These are phyloP conservation scores for Heliconius melpomene DNA, from an alignment of 1,140 invertebrate species.

Conservation along the genomic window DNA sequence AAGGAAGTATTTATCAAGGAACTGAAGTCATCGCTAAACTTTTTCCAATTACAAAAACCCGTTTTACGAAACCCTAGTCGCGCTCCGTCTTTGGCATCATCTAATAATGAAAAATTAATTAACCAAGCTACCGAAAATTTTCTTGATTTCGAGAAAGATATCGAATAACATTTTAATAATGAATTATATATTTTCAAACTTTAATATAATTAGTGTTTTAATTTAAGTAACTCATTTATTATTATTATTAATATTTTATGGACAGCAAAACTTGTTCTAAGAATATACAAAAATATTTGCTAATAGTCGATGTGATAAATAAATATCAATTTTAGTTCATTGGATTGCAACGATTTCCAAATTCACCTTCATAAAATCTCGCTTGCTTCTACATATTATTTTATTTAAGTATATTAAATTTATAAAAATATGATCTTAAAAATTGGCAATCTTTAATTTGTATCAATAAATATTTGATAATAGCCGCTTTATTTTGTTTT, in stretches of 20 bases:
- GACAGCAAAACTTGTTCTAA: neutral
- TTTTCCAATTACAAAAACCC: slow-evolving; percentile 71
- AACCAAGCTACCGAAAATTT: slow-evolving; percentile 59
- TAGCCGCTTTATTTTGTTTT: too few species aligned
- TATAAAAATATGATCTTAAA: too few species aligned
- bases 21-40: slow-evolving; percentile 68
- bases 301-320: neutral
- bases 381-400: too few species aligned
- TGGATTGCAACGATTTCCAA: neutral
- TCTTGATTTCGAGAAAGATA: slow-evolving; percentile 63
- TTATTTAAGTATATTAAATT: too few species aligned
- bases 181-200: neutral
- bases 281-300: neutral
- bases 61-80: slow-evolving; percentile 69
- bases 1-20: slow-evolving; percentile 73
- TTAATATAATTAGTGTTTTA: neutral
- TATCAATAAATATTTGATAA: too few species aligned
- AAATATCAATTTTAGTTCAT: neutral
- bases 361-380: neutral
- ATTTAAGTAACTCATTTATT: neutral
- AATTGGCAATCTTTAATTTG: too few species aligned
- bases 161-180: slow-evolving; percentile 33
- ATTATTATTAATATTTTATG: too few species aligned
- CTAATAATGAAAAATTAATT: slow-evolving; percentile 42
- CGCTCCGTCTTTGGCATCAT: slow-evolving; percentile 55